Percentiles rank a stretch among this genome's conserved stretches.
These are phyloP conservation scores for Trypoxylus dichotomus DNA, from an alignment of 1,140 invertebrate genomes.

Conservation along the genomic window DNA sequence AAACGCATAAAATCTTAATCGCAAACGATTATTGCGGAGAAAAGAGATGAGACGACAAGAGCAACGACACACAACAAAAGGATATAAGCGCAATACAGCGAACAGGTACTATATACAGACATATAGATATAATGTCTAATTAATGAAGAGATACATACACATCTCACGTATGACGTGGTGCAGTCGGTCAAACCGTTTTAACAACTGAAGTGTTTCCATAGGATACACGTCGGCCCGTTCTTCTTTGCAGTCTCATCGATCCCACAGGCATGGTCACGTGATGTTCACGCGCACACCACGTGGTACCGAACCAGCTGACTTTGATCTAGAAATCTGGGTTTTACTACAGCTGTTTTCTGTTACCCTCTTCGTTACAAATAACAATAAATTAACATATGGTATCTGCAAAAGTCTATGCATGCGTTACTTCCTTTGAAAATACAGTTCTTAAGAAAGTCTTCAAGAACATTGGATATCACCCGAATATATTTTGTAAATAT, in stretches of 20 bases:
- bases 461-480: no score
- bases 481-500: no score
- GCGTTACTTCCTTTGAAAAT: no score
- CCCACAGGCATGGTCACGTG: conserved; percentile 18
- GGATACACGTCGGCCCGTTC: not conserved
- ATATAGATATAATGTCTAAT: not conserved
- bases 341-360: conserved; percentile 16
- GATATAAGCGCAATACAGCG: not conserved
- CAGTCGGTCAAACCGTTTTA: conserved; percentile 20
- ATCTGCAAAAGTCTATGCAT: no score
- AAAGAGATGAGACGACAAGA: not conserved
- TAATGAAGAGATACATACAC: conserved; percentile 13
- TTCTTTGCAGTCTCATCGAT: not conserved
- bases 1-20: not conserved
- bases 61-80: not conserved
- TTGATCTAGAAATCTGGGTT: conserved; percentile 3
- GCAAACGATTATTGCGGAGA: not conserved
- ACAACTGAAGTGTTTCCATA: conserved; percentile 19
- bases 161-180: conserved; percentile 17
- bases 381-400: no score
- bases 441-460: no score
- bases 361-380: not conserved
- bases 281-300: conserved; percentile 20
- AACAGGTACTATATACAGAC: not conserved
- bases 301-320: conserved; percentile 8